These are phyloP conservation scores for Agelas oroides DNA, from an alignment of 37 sponge, comb jelly and placozoan species.

Conservation along the genomic window DNA sequence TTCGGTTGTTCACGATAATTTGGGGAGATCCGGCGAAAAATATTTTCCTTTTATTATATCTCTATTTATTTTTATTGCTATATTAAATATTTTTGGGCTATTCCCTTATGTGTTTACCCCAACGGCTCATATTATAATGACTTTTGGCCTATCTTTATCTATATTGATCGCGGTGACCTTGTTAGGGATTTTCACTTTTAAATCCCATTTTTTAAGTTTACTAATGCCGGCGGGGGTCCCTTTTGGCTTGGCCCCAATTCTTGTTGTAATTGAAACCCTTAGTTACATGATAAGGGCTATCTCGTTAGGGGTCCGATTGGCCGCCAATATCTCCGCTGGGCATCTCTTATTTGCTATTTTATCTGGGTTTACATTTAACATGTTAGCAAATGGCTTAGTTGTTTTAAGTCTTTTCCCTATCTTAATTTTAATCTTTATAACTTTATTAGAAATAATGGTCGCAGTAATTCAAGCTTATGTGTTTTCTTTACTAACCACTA, in stretches of 20 bases:
- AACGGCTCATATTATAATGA: conserved; percentile 76
- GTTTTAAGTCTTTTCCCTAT: conserved; percentile 59
- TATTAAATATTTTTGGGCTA: conserved; percentile 79
- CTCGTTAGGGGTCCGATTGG: conserved; percentile 80
- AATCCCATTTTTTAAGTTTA: conserved; percentile 69
- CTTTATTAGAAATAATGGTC: conserved; percentile 79
- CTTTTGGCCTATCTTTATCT: conserved; percentile 80
- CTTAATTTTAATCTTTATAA: conserved; percentile 68
- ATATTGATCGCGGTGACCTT: conserved; percentile 73
- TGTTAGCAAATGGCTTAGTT: conserved; percentile 55
- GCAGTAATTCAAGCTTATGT: conserved; percentile 86
- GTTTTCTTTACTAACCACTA: conserved; percentile 76
- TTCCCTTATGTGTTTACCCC: conserved; percentile 84
- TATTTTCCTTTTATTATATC: conserved; percentile 75
- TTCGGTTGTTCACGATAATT: conserved; percentile 71
- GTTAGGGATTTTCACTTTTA: conserved; percentile 60
- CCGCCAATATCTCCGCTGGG: conserved; percentile 84
- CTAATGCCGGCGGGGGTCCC: conserved; percentile 80
- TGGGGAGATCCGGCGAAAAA: conserved; percentile 61
- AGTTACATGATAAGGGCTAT: conserved; percentile 75
- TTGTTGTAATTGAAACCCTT: conserved; percentile 70
- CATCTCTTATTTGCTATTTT: conserved; percentile 88
- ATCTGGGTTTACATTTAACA: conserved; percentile 81
- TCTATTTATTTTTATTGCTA: conserved; percentile 72
- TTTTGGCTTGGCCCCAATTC: conserved; percentile 60